These are phyloP conservation scores for Cyclina sinensis DNA, from an alignment of 1,140 invertebrate genomes.

Conservation along the genomic window DNA sequence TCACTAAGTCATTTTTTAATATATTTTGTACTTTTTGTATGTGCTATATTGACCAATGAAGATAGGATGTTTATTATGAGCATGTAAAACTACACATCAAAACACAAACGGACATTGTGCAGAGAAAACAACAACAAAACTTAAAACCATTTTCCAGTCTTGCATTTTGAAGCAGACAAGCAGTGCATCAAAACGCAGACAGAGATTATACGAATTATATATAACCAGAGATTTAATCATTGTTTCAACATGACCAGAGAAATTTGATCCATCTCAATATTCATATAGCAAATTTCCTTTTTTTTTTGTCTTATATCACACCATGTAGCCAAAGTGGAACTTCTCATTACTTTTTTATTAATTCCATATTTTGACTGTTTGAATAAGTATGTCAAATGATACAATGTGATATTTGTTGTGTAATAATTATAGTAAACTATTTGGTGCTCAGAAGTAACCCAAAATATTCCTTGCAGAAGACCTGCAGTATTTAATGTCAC, in stretches of 20 bases:
- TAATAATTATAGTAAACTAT: constrained; percentile 42
- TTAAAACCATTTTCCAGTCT: neutral
- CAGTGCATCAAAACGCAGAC: constrained; percentile 33
- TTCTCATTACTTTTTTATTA: constrained; percentile 47
- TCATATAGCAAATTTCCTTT: constrained; percentile 32
- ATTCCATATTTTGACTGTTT: constrained; percentile 53
- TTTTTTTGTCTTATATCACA: constrained; percentile 1
- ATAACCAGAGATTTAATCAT: constrained; percentile 10
- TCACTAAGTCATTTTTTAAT: neutral
- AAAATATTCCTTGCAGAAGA: constrained; percentile 8
- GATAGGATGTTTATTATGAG: neutral
- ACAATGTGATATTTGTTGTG: constrained; percentile 59
- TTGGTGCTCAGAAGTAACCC: constrained; percentile 51
- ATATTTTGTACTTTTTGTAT: neutral
- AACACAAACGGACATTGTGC: constrained; percentile 22
- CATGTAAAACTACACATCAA: constrained; percentile 12
- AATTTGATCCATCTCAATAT: constrained; percentile 16
- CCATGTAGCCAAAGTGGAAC: constrained; percentile 56
- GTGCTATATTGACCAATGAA: constrained; percentile 8
- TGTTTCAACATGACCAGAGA: constrained; percentile 7
- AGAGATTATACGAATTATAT: constrained; percentile 26
- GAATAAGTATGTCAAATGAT: constrained; percentile 30
- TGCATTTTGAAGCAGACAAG: neutral
- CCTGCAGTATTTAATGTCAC: constrained; percentile 10
- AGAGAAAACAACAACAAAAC: neutral